These are phyloP conservation scores for Choloepus hoffmanni DNA, from an alignment of 2,113 vertebrate genomes.

Conservation along the genomic window DNA sequence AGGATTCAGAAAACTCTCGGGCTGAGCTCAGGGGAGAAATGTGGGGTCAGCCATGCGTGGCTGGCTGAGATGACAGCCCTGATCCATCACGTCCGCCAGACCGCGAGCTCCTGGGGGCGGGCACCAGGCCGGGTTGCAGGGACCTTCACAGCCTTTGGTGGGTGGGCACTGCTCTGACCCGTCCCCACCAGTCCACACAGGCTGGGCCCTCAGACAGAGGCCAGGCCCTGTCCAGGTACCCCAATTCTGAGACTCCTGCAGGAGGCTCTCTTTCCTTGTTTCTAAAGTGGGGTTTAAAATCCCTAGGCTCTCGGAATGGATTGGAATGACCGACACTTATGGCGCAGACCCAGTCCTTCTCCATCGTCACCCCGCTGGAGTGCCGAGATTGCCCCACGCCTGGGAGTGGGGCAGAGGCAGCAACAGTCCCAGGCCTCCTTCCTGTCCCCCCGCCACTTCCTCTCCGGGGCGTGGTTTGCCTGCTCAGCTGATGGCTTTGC, in stretches of 20 bases:
- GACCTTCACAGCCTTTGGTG: fast-evolving
- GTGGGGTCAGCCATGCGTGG: too few species aligned
- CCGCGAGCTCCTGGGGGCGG: not conserved
- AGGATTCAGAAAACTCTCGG: not conserved
- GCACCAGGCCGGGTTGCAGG: not conserved
- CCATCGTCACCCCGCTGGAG: fast-evolving
- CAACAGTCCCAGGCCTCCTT: not conserved
- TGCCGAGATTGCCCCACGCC: fast-evolving
- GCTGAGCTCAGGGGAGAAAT: not conserved
- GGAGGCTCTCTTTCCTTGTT: not conserved
- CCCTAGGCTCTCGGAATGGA: not conserved
- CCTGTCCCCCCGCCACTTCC: slow-evolving; percentile 51
- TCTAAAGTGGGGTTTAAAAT: not conserved
- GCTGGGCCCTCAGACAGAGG: not conserved
- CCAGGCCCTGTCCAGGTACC: not conserved
- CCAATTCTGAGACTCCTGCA: not conserved
- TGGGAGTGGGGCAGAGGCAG: not conserved
- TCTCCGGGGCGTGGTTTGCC: not conserved
- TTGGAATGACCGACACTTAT: not conserved
- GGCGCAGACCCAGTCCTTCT: fast-evolving
- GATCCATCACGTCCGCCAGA: too few species aligned
- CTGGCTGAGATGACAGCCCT: too few species aligned
- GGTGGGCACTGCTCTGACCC: fast-evolving
- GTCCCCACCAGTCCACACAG: fast-evolving
- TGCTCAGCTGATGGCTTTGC: fast-evolving